Evolutionary conservation across 2,888 invertebrate genomes (phyloP).

Genomic region (Pharmacophagus antenor): DNA sequence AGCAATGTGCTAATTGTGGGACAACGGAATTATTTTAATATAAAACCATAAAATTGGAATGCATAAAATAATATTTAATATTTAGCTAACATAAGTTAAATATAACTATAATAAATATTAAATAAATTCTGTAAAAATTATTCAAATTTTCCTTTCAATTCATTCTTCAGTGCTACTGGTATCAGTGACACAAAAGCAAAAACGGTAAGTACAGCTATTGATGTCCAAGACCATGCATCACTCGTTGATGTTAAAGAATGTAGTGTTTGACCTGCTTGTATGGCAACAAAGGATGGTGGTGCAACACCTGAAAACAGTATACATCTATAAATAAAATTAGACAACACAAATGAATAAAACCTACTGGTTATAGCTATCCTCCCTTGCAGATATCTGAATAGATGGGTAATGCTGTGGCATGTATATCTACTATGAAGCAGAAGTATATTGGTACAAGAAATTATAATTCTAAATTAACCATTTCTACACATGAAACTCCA

Average conservation of each 20-base stretch:
- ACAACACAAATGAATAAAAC: too few species aligned
- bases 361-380: too few species aligned
- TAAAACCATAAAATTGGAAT: constrained; percentile 45
- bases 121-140: constrained; percentile 71
- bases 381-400: not conserved
- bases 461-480: too few species aligned
- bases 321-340: not conserved
- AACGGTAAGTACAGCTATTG: constrained; percentile 87
- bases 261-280: constrained; percentile 98
- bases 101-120: constrained; percentile 44
- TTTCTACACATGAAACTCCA: too few species aligned
- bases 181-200: constrained; percentile 92
- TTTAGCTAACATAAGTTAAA: constrained; percentile 31
- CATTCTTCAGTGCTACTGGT: constrained; percentile 92
- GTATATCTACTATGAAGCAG: not conserved
- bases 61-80: constrained; percentile 53
- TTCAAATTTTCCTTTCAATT: constrained; percentile 88
- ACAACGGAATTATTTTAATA: not conserved
- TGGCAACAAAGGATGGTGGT: constrained; percentile 98
- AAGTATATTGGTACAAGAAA: not conserved
- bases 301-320: constrained; percentile 88
- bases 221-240: constrained; percentile 93
- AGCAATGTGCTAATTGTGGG: not conserved
- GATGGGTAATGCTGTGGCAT: not conserved
- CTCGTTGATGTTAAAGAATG: constrained; percentile 94